Percentiles rank a stretch among this genome's conserved stretches.
These are phyloP conservation scores for Xenopus petersii DNA, from an alignment of 2,797 vertebrate genomes.

Conservation along the genomic window DNA sequence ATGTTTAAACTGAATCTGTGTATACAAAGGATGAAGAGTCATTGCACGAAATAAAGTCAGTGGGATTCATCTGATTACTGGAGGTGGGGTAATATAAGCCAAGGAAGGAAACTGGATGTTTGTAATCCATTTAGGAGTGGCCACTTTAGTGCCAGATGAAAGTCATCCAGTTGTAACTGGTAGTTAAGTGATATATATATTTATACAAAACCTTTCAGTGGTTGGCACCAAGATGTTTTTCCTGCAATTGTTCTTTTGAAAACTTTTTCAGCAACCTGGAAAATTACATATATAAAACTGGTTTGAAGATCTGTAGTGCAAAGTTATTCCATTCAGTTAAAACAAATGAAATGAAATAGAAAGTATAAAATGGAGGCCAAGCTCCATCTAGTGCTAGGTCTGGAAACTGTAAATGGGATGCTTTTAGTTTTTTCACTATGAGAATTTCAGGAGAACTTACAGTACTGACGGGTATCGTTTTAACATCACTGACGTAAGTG, in stretches of 20 bases:
- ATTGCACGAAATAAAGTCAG: neutral
- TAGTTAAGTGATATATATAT: constrained; percentile 51
- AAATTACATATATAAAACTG: constrained; percentile 22
- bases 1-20: constrained; percentile 13
- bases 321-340: too few relatives aligned
- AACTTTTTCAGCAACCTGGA: constrained; percentile 25
- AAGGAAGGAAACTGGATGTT: constrained; percentile 58
- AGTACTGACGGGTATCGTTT: too few relatives aligned
- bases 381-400: constrained; percentile 60
- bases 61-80: constrained; percentile 36
- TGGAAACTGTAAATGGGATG: too few relatives aligned
- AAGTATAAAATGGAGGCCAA: constrained; percentile 50
- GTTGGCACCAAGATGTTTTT: constrained; percentile 34
- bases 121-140: constrained; percentile 54
- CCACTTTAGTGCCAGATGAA: constrained; percentile 49
- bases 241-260: constrained; percentile 40
- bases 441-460: too few relatives aligned
- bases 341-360: too few relatives aligned
- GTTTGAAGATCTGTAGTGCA: neutral
- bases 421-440: too few relatives aligned
- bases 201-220: constrained; percentile 49
- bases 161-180: constrained; percentile 31
- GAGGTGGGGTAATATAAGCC: constrained; percentile 43
- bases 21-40: constrained; percentile 12
- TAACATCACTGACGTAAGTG: too few relatives aligned